Evolutionary conservation across 2,797 vertebrate genomes (phyloP).

Genomic region (Crenichthys baileyi): DNA sequence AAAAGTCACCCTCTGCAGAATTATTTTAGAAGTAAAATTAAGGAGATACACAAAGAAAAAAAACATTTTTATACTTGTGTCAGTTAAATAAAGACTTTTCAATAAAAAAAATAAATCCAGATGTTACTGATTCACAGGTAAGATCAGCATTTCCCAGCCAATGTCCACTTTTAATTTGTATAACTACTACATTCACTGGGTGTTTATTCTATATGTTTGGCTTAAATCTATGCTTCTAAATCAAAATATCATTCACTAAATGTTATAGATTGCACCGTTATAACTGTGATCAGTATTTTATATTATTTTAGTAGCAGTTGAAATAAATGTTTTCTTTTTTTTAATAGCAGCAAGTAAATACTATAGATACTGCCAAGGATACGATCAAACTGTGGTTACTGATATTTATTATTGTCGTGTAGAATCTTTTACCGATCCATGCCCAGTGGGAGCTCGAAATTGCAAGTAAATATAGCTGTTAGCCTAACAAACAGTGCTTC

Average conservation of each 20-base stretch:
- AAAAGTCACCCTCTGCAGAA: background rate
- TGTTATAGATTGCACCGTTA: no score
- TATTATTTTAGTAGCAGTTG: no score
- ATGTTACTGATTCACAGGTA: background rate
- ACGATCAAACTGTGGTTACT: background rate
- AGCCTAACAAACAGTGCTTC: background rate
- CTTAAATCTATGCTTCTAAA: no score
- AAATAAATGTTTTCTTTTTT: no score
- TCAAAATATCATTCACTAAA: no score
- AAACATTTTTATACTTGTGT: background rate
- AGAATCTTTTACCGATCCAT: background rate
- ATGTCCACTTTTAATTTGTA: no score
- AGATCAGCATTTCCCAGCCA: background rate
- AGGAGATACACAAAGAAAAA: background rate
- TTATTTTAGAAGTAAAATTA: background rate
- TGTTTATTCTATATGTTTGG: no score
- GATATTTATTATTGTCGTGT: background rate
- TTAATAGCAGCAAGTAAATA: no score
- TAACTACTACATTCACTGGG: no score
- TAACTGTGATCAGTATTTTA: no score
- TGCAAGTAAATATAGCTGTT: background rate
- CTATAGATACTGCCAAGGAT: background rate
- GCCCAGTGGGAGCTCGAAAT: background rate
- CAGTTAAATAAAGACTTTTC: background rate
- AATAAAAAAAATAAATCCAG: background rate